Conservation (phyloP, 1,140 invertebrate genomes). For the Streblospio benedicti region DNA sequence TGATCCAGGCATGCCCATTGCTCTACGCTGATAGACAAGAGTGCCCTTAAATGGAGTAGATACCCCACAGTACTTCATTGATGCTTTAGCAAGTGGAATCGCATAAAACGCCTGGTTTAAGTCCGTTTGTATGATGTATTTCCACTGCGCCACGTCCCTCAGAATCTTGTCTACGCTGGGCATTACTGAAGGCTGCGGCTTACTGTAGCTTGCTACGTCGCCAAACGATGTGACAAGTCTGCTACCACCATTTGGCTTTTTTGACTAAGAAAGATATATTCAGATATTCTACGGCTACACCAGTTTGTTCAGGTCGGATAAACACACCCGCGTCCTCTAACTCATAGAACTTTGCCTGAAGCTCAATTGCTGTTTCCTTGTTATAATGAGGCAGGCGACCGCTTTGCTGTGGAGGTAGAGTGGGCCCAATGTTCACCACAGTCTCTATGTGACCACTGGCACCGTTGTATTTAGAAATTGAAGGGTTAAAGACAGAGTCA, state of each 20-base stretch:
- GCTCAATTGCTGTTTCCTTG: not conserved
- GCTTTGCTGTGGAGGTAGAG: slow-evolving; percentile 3
- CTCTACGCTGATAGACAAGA: slow-evolving; percentile 15
- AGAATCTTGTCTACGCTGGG: slow-evolving; percentile 17
- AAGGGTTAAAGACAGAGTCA: not conserved
- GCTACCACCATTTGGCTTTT: slow-evolving; percentile 18
- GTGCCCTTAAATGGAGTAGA: slow-evolving; percentile 16
- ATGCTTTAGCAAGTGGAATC: too few relatives aligned
- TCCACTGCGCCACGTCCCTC: slow-evolving; percentile 14
- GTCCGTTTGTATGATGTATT: too few relatives aligned
- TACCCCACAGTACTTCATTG: slow-evolving; percentile 20
- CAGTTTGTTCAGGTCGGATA: slow-evolving; percentile 15
- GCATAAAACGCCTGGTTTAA: too few relatives aligned
- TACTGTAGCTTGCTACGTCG: slow-evolving; percentile 17
- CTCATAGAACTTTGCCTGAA: slow-evolving; percentile 20
- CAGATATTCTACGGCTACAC: slow-evolving; percentile 10
- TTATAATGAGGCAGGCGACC: slow-evolving; percentile 18
- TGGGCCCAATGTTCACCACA: slow-evolving; percentile 2
- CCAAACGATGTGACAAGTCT: slow-evolving; percentile 23
- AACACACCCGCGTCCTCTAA: slow-evolving; percentile 18
- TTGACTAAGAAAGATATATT: slow-evolving; percentile 20
- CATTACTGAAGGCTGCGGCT: slow-evolving; percentile 18
- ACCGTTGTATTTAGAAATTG: not conserved
- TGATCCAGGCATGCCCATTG: slow-evolving; percentile 13
- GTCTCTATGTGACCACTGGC: not conserved